Base-by-base conservation (phyloP, 2,888 invertebrate species). In the Pseudeuparius sepicola region DNA sequence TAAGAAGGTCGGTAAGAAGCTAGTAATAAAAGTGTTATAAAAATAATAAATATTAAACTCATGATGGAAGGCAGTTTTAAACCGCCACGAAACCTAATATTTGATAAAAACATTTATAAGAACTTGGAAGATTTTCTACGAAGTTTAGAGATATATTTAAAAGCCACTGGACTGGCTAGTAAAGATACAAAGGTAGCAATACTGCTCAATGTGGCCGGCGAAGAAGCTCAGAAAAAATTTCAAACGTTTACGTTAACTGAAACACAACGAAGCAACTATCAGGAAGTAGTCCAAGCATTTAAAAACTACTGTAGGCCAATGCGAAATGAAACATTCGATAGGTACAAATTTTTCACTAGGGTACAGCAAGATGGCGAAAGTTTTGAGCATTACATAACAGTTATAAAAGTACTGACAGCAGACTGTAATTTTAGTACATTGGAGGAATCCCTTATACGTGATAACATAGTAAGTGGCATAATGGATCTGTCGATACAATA, bases 211-310 rank as follows among this genome's bases (percentile, higher is more conserved):
- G 14, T 27, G n/a, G 41, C 40, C 3, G 43, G 44, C 3, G 37
- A 43, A 14, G 48, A 47, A 15, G 44, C 44, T 2, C 41, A 44
- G 24, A 33, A 40, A 14, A 39, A 28, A 17, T 45, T 43, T 37
- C 10, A 24, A 16, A 48, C 45, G 6, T 44, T 48, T 12, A 26
- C 34, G 3, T 10, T 41, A 17, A 34, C 25, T 14, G 27, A 36
- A 3, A 35, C 20, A 1, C 16, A 43, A 3, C 16, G 9, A 10
- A 39, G 34, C 7, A 29, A 34, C 4, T 44, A 18, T 23, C 10
- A 36, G 1, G 23, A 28, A 16, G 38, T 40, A 6, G 16, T 39
- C 3, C 9, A 23, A 3, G 24, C 28, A n/a, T 42, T 44, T 24
- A 13, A 44, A 39, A 11, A 28, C 4, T 32, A 44, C 18, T 43